A percentile compares a stretch with the other conserved stretches of the same genome.
Conservation (phyloP, 1,140 invertebrate genomes). For the Pachyrhynchus sulphureomaculatus region DNA sequence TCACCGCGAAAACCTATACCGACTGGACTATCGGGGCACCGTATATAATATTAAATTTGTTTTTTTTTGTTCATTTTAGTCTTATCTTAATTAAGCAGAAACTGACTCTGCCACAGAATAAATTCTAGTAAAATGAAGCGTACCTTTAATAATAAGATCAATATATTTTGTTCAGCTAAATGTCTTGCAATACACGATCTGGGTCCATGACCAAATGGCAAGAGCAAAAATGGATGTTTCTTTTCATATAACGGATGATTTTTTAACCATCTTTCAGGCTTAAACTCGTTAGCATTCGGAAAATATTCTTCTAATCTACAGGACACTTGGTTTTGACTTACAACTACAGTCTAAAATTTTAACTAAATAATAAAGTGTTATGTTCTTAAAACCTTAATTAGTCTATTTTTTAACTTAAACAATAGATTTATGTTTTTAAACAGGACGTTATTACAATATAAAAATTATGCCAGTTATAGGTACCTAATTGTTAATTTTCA, state of each 20-base stretch:
- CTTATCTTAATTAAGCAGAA: too few species aligned
- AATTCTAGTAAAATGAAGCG: too few species aligned
- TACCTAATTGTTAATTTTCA: too few species aligned
- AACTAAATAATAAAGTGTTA: not conserved
- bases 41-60: too few species aligned
- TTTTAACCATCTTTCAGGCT: conserved; percentile 77
- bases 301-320: conserved; percentile 73
- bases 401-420: too few species aligned
- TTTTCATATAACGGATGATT: conserved; percentile 54
- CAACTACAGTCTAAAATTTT: conserved; percentile 74
- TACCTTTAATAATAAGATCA: conserved; percentile 69
- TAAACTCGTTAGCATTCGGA: conserved; percentile 64
- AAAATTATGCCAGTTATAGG: too few species aligned
- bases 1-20: too few species aligned
- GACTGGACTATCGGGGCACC: too few species aligned
- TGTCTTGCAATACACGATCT: conserved; percentile 84
- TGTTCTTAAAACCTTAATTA: not conserved
- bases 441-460: too few species aligned
- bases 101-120: too few species aligned
- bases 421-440: too few species aligned
- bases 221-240: conserved; percentile 72
- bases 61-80: too few species aligned
- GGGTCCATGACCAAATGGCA: conserved; percentile 89
- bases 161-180: conserved; percentile 86
- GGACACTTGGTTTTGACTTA: conserved; percentile 84